These are phyloP conservation scores for Nesoenas mayeri DNA, from an alignment of 2,113 vertebrate genomes.

Conservation along the genomic window DNA sequence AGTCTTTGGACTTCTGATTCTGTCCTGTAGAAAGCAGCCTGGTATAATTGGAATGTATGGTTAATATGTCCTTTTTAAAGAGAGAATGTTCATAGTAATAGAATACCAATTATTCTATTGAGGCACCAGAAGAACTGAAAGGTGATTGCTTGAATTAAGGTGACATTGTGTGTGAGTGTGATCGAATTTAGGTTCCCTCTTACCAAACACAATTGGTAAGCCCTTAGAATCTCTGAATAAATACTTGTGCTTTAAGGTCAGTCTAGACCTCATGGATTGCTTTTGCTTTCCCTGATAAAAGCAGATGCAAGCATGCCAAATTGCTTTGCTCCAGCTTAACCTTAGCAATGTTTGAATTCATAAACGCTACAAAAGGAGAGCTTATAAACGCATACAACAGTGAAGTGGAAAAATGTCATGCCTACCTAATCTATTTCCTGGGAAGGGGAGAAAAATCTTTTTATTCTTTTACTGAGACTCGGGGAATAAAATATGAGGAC, in stretches of 20 bases:
- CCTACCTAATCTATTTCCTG: conserved; percentile 66
- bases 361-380: conserved; percentile 69
- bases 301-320: conserved; percentile 66
- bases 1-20: background rate
- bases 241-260: conserved; percentile 55
- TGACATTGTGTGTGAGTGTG: conserved; percentile 23
- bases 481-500: conserved; percentile 34
- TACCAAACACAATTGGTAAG: conserved; percentile 50
- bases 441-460: conserved; percentile 28
- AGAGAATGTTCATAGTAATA: background rate
- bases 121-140: background rate
- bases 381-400: conserved; percentile 37
- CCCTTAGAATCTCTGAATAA: conserved; percentile 47
- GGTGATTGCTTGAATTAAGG: conserved; percentile 28
- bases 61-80: background rate
- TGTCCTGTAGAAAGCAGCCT: background rate
- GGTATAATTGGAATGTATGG: background rate
- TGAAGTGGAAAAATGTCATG: conserved; percentile 63
- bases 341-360: conserved; percentile 65
- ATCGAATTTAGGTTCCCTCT: conserved; percentile 40
- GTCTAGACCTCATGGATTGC: conserved; percentile 43
- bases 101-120: background rate
- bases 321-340: conserved; percentile 77
- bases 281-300: conserved; percentile 70
- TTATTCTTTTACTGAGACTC: conserved; percentile 47